Conservation (phyloP, 53 echinoderm and acorn worm species). For the Actinopyga echinites region DNA sequence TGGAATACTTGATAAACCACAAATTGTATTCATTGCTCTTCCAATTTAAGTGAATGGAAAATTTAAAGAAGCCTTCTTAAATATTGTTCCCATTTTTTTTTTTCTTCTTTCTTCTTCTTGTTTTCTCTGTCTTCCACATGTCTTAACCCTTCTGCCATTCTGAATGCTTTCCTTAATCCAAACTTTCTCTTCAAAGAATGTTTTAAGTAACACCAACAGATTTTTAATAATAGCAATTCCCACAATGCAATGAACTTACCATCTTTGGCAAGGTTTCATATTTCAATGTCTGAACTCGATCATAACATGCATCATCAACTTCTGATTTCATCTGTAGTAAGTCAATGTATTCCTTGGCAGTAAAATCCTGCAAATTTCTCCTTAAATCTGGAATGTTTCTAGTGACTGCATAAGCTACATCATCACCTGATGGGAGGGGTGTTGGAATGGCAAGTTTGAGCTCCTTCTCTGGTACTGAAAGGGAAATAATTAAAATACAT, state of each 20-base stretch:
- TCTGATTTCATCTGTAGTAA: slow-evolving; percentile 74
- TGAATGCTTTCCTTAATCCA: no score
- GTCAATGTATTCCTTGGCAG: slow-evolving; percentile 88
- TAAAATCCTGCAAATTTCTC: slow-evolving; percentile 80
- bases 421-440: background rate
- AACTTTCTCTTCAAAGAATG: no score
- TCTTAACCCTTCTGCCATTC: no score
- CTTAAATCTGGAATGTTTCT: slow-evolving; percentile 74
- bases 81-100: no score
- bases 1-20: no score
- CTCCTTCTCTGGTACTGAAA: slow-evolving; percentile 74
- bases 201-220: no score
- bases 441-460: slow-evolving; percentile 53
- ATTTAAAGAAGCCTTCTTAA: no score
- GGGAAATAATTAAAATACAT: background rate
- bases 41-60: no score
- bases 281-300: slow-evolving; percentile 67
- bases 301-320: slow-evolving; percentile 54
- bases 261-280: slow-evolving; percentile 64
- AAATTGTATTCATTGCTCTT: no score
- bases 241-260: slow-evolving; percentile 42
- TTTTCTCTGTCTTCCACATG: no score
- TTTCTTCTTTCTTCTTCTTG: no score
- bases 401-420: slow-evolving; percentile 62
- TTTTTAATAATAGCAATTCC: no score